These are phyloP conservation scores for Nemapogon koenigi DNA, from an alignment of 2,888 invertebrate genomes.

Conservation along the genomic window DNA sequence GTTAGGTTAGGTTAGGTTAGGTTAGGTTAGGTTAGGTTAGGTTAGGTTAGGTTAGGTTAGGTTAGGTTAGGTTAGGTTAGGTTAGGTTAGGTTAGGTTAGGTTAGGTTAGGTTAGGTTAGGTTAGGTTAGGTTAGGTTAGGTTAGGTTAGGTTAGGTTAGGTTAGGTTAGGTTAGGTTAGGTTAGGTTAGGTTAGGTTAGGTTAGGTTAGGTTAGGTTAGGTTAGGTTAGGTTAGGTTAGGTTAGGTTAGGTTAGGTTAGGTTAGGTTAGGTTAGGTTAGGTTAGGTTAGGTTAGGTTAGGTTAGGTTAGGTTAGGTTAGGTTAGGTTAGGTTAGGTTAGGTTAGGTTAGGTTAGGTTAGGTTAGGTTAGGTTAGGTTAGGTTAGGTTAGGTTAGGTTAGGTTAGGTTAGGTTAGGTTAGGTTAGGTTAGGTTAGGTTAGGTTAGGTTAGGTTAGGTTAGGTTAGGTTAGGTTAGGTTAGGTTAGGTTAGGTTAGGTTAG, in stretches of 20 bases:
- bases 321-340: conserved; percentile 17
- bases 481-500: no score
- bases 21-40: conserved; percentile 11
- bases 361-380: conserved; percentile 15
- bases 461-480: no score
- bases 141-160: conserved; percentile 12
- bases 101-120: conserved; percentile 9
- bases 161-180: conserved; percentile 11
- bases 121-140: conserved; percentile 11
- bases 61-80: conserved; percentile 11
- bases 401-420: no score
- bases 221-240: conserved; percentile 14
- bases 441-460: no score
- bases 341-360: conserved; percentile 17
- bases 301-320: conserved; percentile 16
- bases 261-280: conserved; percentile 17
- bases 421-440: no score
- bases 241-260: conserved; percentile 14
- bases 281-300: conserved; percentile 16
- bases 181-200: conserved; percentile 6
- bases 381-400: conserved; percentile 14
- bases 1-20: conserved; percentile 10
- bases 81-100: conserved; percentile 10
- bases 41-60: conserved; percentile 12
- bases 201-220: conserved; percentile 7